A percentile compares a stretch with the other conserved stretches of the same genome.
phyloP scores from a whole-genome alignment of 2,888 invertebrate species.

The Lasioglossum malachurum region DNA sequence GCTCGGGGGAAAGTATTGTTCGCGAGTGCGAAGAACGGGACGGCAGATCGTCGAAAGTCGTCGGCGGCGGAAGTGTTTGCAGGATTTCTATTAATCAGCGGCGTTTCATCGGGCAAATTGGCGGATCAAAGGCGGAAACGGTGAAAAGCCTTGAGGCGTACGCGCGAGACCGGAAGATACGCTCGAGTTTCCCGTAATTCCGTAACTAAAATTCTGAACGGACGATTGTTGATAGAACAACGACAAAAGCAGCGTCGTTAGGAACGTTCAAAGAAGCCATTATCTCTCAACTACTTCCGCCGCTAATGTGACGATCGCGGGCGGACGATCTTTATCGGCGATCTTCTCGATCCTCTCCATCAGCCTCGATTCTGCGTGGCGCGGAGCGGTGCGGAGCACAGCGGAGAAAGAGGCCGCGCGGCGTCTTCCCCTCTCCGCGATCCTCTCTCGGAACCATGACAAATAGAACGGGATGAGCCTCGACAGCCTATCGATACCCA shows the following conservation, averaged over 20 bases:
- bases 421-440: conserved; percentile 22
- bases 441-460: conserved; percentile 70
- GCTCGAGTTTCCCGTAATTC: conserved; percentile 63
- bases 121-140: conserved; percentile 8
- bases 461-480: conserved; percentile 80
- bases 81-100: conserved; percentile 12
- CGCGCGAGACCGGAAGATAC: conserved; percentile 44
- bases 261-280: conserved; percentile 68
- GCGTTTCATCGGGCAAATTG: conserved; percentile 11
- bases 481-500: conserved; percentile 81
- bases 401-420: background rate
- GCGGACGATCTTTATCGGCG: conserved; percentile 70
- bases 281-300: conserved; percentile 72
- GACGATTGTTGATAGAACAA: conserved; percentile 55
- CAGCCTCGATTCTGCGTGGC: conserved; percentile 28
- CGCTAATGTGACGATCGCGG: conserved; percentile 68
- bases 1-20: background rate
- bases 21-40: background rate
- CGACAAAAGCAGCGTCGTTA: conserved; percentile 54
- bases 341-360: conserved; percentile 64
- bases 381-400: background rate
- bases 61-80: background rate
- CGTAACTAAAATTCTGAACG: conserved; percentile 48
- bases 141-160: conserved; percentile 40
- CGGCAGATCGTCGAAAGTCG: background rate